Conservation (phyloP, 2,797 vertebrate genomes). For the Enteromius mattozi region DNA sequence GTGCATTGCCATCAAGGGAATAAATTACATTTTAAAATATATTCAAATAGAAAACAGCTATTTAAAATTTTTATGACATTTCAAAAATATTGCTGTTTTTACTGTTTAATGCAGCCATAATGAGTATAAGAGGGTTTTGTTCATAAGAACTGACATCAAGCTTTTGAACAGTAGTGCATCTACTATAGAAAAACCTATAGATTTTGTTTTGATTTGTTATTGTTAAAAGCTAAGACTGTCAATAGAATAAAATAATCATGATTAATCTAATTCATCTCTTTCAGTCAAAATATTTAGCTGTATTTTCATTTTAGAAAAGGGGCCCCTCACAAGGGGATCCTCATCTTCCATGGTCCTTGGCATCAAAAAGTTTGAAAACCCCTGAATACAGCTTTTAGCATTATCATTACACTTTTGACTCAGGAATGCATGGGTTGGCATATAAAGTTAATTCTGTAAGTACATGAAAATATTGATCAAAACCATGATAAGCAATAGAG, state of each 20-base stretch:
- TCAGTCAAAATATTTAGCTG: background rate
- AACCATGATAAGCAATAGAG: background rate
- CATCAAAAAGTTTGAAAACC: background rate
- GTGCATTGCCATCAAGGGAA: background rate
- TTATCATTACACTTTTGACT: conserved; percentile 7
- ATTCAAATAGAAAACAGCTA: background rate
- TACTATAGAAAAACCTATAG: background rate
- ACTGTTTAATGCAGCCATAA: background rate
- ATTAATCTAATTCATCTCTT: background rate
- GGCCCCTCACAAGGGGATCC: background rate
- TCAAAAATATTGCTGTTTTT: background rate
- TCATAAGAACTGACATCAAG: background rate
- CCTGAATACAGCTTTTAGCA: background rate
- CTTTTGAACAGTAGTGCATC: background rate
- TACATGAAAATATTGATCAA: background rate
- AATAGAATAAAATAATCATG: background rate
- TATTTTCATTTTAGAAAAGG: background rate
- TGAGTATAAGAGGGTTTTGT: background rate
- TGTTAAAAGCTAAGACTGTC: background rate
- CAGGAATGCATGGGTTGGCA: background rate
- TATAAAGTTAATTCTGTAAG: background rate
- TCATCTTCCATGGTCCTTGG: background rate
- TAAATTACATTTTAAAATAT: background rate
- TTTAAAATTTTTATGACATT: background rate
- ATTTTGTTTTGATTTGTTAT: background rate